Percentiles rank a stretch among this genome's conserved stretches.
Conservation (phyloP, 1,140 invertebrate genomes). For the Heliconius eleuchia region DNA sequence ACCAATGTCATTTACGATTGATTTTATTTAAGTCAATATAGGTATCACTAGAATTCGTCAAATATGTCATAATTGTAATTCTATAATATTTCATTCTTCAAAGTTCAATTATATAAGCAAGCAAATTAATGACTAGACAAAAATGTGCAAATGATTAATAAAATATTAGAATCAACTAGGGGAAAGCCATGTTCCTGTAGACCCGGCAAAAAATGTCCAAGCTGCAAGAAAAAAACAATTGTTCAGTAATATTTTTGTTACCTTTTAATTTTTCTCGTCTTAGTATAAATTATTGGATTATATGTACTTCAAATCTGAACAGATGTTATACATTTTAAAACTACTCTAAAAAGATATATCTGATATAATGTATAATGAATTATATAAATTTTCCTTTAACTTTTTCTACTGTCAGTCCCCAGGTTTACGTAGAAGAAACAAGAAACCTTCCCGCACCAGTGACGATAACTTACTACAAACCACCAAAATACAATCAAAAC, state of each 20-base stretch:
- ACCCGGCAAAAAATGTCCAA: constrained; percentile 33
- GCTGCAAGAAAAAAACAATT: constrained; percentile 34
- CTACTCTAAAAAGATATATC: neutral
- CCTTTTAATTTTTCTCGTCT: neutral
- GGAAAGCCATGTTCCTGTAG: constrained; percentile 38
- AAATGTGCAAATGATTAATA: constrained; percentile 37
- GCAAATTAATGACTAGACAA: constrained; percentile 9
- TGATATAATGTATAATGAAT: neutral
- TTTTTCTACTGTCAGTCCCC: constrained; percentile 37
- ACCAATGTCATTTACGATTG: neutral
- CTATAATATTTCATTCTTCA: neutral
- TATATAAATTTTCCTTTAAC: neutral
- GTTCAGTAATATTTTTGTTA: constrained; percentile 30
- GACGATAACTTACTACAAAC: constrained; percentile 32
- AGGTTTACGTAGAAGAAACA: constrained; percentile 37
- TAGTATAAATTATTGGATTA: neutral
- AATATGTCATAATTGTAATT: neutral
- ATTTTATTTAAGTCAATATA: neutral
- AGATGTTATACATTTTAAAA: too few relatives aligned
- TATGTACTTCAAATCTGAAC: neutral
- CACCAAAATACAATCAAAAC: constrained; percentile 21
- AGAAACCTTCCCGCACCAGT: constrained; percentile 33
- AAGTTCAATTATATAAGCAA: constrained; percentile 7
- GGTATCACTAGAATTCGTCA: neutral
- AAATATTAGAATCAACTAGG: constrained; percentile 30